These are phyloP conservation scores for Plebejus melissa DNA, from an alignment of 2,888 invertebrate species.

Conservation along the genomic window DNA sequence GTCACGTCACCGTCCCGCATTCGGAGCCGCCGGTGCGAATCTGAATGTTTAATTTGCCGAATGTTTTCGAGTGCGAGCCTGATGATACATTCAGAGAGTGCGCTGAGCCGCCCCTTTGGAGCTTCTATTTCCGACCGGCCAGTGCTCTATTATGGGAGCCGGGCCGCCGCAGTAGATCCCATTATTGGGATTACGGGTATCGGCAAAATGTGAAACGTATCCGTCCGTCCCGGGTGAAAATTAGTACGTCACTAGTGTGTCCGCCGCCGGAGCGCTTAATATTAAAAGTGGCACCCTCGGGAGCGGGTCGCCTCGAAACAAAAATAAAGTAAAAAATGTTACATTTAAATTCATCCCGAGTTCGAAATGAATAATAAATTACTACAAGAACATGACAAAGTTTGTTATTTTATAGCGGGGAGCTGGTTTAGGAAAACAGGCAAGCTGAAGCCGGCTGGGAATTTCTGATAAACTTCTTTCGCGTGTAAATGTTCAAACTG, in stretches of 20 bases:
- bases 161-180: neutral
- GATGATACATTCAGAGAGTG: slow-evolving; percentile 12
- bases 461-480: slow-evolving; percentile 26
- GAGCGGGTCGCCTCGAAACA: neutral
- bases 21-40: neutral
- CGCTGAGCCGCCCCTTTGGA: neutral
- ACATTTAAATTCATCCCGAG: slow-evolving; percentile 7
- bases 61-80: neutral
- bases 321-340: slow-evolving; percentile 13
- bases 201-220: neutral
- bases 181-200: neutral
- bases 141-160: neutral
- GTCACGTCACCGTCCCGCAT: neutral
- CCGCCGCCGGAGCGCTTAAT: neutral
- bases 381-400: slow-evolving; percentile 10
- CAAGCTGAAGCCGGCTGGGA: neutral
- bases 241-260: neutral
- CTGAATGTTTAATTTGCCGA: slow-evolving; percentile 13
- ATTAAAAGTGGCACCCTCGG: slow-evolving; percentile 6
- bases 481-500: slow-evolving; percentile 21
- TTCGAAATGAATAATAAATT: slow-evolving; percentile 15
- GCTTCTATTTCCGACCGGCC: neutral
- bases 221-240: neutral
- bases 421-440: neutral
- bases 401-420: neutral